Evolutionary conservation across 2,888 invertebrate genomes (phyloP).

Genomic region (Dyspetes luteomarginatus): DNA sequence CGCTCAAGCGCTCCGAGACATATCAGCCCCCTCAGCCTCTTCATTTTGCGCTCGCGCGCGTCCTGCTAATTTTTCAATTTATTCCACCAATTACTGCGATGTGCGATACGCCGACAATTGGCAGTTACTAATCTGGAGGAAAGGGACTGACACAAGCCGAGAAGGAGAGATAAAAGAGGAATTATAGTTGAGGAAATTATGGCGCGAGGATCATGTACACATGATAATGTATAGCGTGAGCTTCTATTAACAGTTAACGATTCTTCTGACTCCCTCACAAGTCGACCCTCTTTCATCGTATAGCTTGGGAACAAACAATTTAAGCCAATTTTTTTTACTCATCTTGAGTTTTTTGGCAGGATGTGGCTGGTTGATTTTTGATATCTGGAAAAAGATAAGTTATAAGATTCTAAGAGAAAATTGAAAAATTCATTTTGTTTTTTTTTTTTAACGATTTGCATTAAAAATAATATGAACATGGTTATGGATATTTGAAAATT

Average conservation of each 20-base stretch:
- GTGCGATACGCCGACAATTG: conserved; percentile 79
- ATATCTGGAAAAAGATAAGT: too few relatives aligned
- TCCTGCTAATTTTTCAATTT: conserved; percentile 82
- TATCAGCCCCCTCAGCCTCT: conserved; percentile 46
- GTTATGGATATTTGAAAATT: too few relatives aligned
- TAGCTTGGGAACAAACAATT: too few relatives aligned
- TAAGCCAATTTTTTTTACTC: too few relatives aligned
- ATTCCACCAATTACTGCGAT: conserved; percentile 79
- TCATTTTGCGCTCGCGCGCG: conserved; percentile 40
- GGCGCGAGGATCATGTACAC: conserved; percentile 49
- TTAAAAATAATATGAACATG: too few relatives aligned
- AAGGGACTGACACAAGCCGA: conserved; percentile 36
- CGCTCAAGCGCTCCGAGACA: conserved; percentile 20
- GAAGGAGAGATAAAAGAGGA: conserved; percentile 39
- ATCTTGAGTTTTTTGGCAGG: too few relatives aligned
- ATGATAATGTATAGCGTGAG: conserved; percentile 34
- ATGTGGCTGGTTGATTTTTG: too few relatives aligned
- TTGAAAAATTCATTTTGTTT: too few relatives aligned
- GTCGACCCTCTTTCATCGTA: conserved; percentile 13
- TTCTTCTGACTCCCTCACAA: conserved; percentile 14
- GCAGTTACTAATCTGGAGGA: conserved; percentile 76
- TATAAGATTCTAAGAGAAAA: too few relatives aligned
- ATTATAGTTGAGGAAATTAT: conserved; percentile 57
- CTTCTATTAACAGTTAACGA: conserved; percentile 33
- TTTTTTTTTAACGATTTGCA: too few relatives aligned